Evolutionary conservation across 2,113 vertebrate genomes (phyloP).

Genomic region (Muntiacus muntjak): DNA sequence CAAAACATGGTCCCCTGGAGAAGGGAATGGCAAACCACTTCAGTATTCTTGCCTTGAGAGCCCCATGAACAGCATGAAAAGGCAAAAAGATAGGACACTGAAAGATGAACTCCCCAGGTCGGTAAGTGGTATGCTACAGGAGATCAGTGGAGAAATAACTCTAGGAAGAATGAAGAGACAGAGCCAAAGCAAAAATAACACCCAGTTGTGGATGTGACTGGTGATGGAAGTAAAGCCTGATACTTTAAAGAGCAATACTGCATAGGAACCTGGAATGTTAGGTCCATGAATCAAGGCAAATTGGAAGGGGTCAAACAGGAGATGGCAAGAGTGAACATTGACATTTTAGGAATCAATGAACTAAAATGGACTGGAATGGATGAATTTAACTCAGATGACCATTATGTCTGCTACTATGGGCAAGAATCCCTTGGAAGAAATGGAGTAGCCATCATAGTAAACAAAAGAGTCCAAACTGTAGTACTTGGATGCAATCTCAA

Average conservation of each 20-base stretch:
- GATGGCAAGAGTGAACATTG: not conserved
- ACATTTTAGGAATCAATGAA: not conserved
- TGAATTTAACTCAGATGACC: not conserved
- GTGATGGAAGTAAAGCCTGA: not conserved
- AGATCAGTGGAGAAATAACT: not conserved
- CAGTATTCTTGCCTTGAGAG: not conserved
- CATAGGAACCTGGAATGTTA: not conserved
- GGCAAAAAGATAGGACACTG: not conserved
- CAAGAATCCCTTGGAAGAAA: not conserved
- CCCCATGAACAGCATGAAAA: not conserved
- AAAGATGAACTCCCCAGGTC: not conserved
- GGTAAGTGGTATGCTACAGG: fast-evolving
- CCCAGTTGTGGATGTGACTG: not conserved
- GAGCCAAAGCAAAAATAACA: not conserved
- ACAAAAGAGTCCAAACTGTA: not conserved
- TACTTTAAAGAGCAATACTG: not conserved
- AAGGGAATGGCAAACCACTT: not conserved
- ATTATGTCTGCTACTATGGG: not conserved
- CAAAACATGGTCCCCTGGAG: not conserved
- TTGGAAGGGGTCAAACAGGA: not conserved
- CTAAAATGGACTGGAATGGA: not conserved
- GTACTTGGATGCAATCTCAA: not conserved
- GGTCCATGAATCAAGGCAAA: not conserved
- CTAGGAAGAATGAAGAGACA: not conserved
- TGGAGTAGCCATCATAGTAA: not conserved